phyloP scores from a whole-genome alignment of 1,140 invertebrate genomes.

The Eueides isabella region DNA sequence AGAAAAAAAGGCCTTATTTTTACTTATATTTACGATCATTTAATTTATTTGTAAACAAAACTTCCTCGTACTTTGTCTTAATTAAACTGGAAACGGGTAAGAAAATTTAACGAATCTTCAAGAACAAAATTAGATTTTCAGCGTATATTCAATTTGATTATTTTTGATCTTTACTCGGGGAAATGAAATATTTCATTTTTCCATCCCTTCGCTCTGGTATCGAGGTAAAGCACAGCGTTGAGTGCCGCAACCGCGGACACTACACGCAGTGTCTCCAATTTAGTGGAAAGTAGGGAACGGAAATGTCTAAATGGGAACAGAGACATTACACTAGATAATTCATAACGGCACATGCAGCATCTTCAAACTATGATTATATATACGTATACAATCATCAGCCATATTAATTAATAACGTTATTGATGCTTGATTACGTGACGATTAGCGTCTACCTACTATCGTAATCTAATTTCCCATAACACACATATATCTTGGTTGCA shows the following conservation, averaged over 20 bases:
- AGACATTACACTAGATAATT: no score
- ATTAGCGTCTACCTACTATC: neutral
- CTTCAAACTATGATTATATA: neutral
- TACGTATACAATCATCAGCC: neutral
- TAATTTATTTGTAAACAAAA: neutral
- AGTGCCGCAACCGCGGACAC: no score
- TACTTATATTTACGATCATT: no score
- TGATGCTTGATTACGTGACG: neutral
- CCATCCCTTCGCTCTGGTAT: no score
- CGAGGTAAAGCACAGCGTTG: no score
- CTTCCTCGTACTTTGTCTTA: conserved; percentile 8
- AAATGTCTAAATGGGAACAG: no score
- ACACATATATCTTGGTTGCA: neutral
- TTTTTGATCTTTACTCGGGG: no score
- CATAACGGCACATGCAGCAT: no score
- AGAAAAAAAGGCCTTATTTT: neutral
- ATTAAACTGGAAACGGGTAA: neutral
- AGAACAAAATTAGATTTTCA: neutral
- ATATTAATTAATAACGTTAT: conserved; percentile 8
- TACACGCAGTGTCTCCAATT: no score
- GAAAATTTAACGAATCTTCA: neutral
- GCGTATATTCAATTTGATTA: no score
- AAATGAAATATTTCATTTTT: no score
- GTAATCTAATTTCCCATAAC: conserved; percentile 1
- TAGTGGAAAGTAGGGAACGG: no score